A percentile compares a stretch with the other conserved stretches of the same genome.
Evolutionary conservation across 2,888 invertebrate species (phyloP).

Genomic region (Sinohyriopsis cumingii): DNA sequence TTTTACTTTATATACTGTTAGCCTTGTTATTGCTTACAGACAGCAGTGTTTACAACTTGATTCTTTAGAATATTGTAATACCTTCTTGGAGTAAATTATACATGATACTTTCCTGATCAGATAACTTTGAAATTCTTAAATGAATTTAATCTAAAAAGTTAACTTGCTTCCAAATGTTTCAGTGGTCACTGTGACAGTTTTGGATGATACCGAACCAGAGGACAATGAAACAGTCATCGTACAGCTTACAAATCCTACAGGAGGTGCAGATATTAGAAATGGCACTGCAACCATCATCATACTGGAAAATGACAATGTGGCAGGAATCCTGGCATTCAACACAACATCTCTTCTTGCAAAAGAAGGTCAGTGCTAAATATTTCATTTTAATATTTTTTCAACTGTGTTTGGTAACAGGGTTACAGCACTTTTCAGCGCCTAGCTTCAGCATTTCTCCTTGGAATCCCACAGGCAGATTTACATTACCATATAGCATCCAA

Average conservation of each 20-base stretch:
- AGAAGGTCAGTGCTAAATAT: slow-evolving; percentile 57
- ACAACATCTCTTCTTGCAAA: slow-evolving; percentile 56
- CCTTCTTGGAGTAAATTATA: no score
- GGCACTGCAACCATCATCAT: slow-evolving; percentile 58
- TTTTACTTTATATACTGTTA: no score
- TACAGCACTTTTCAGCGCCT: no score
- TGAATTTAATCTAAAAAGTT: neutral
- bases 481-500: no score
- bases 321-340: slow-evolving; percentile 63
- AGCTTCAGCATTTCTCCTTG: no score
- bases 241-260: slow-evolving; percentile 53
- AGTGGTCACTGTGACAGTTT: slow-evolving; percentile 67
- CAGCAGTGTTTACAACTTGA: no score
- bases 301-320: slow-evolving; percentile 69
- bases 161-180: slow-evolving; percentile 5
- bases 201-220: slow-evolving; percentile 65
- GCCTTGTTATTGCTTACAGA: no score
- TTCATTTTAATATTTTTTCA: neutral
- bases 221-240: slow-evolving; percentile 61
- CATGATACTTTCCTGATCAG: no score
- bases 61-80: no score
- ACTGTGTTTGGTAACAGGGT: no score
- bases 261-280: slow-evolving; percentile 60
- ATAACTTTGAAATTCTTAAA: no score
- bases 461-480: no score